These are phyloP conservation scores for Arbacia lixula DNA, from an alignment of 53 echinoderm and acorn worm genomes.

Conservation along the genomic window DNA sequence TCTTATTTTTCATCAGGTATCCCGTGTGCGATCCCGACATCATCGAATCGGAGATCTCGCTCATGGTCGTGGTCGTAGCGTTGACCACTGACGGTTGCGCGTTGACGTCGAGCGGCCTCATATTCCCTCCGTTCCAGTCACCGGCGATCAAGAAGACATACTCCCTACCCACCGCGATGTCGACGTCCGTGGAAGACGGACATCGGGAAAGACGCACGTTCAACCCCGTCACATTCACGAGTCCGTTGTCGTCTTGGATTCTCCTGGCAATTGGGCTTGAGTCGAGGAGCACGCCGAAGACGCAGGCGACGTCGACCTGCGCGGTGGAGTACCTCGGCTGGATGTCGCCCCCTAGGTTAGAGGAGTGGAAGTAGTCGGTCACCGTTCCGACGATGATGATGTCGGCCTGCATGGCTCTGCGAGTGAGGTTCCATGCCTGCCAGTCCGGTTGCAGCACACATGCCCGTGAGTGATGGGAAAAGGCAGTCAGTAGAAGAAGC, in stretches of 20 bases:
- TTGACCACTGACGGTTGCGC: constrained; percentile 11
- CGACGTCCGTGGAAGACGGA: constrained; percentile 2
- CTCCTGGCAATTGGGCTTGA: background rate
- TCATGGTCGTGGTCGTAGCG: background rate
- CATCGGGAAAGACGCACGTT: background rate
- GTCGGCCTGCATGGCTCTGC: constrained; percentile 6
- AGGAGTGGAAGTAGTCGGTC: background rate
- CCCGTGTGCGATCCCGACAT: background rate
- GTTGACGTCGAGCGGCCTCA: constrained; percentile 31
- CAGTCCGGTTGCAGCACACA: constrained; percentile 5
- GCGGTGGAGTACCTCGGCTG: constrained; percentile 32
- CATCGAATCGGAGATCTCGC: constrained; percentile 9
- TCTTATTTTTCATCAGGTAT: constrained; percentile 4
- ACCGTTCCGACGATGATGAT: constrained; percentile 33
- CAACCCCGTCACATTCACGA: constrained; percentile 36
- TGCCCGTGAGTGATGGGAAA: too few species aligned
- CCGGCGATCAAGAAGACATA: constrained; percentile 28
- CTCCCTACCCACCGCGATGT: constrained; percentile 7
- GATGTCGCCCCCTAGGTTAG: background rate
- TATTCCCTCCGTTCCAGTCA: constrained; percentile 9
- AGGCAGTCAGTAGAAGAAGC: too few species aligned
- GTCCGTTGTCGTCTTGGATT: constrained; percentile 12
- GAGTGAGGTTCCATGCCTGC: constrained; percentile 30
- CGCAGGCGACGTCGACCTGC: constrained; percentile 25
- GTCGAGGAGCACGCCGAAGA: constrained; percentile 23